Base-by-base conservation (phyloP, 2,888 invertebrate genomes). In the Volucella inflata region DNA sequence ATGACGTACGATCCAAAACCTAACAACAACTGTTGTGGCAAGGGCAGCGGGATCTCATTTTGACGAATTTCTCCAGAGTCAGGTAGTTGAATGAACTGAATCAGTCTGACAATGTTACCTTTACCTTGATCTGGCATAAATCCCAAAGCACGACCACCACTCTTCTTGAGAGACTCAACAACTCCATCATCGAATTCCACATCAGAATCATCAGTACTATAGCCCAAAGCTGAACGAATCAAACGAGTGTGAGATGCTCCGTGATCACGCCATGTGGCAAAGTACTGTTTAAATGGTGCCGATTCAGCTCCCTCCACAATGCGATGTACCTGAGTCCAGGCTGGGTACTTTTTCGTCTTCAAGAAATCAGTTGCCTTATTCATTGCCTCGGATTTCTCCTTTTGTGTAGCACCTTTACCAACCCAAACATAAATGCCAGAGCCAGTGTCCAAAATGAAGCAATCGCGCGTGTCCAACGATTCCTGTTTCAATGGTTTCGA, bases 241-340 rank as follows among this genome's bases (percentile, higher is more conserved):
- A 95, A 91, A 57, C 95, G 93, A 0, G 93, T 92, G 88, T 94
- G 95, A 0, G 93, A 90, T 93, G 95, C 95, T 87, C 95, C 95
- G 9, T 89, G 89, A 87, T 95, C 95, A 53, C 94, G 94, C 97
- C 97, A 97, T 0, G 95, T 94, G 2, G 94, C 91, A 92, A 98
- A 98, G 93, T 97, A 98, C 89, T 98, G 97, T 88, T 97, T 97
- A 93, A 98, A 98, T 8, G 95, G 94, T 0, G 96, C 95, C 0
- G 98, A 95, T 91, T 98, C 98, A 0, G 95, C 96, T 17, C 95
- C 95, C 90, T 98, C 97, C 0, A 97, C 95, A 12, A 98, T 94
- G 88, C 95, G 94, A 88, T 94, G 94, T 9, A 92, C 91, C 79
- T 92, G 90, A 0, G 92, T 96, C 96, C 96, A 97, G 9, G 94